Evolutionary conservation across 2,113 vertebrate genomes (phyloP).

Genomic region (Microcebus ravelobensis): DNA sequence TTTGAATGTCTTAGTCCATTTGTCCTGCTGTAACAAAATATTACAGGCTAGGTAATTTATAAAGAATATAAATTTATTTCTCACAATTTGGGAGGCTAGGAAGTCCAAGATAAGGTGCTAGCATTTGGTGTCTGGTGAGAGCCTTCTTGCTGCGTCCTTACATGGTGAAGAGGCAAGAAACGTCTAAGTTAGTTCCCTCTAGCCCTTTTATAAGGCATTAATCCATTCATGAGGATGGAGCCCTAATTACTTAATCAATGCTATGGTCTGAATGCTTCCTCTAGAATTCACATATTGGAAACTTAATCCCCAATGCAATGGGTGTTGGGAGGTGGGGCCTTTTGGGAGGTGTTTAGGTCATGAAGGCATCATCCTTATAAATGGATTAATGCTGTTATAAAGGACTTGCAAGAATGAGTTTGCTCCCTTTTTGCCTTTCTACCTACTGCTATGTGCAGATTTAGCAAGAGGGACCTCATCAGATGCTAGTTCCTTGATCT

Average conservation of each 20-base stretch:
- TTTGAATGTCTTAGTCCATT: not conserved
- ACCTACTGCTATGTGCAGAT: not conserved
- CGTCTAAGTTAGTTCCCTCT: not conserved
- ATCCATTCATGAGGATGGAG: not conserved
- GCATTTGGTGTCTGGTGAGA: not conserved
- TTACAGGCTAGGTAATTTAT: not conserved
- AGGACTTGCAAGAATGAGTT: not conserved
- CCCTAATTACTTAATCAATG: not conserved
- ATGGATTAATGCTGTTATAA: not conserved
- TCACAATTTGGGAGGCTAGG: not conserved
- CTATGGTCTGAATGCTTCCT: not conserved
- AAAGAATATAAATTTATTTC: not conserved
- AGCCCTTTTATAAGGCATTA: not conserved
- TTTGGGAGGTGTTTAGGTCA: not conserved
- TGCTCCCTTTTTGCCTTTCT: not conserved
- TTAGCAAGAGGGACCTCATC: not conserved
- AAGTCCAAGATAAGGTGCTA: not conserved
- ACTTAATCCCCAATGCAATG: not conserved
- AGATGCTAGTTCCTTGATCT: not conserved
- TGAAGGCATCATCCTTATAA: not conserved
- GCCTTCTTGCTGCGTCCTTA: not conserved
- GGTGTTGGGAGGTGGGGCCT: not conserved
- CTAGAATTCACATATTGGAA: not conserved
- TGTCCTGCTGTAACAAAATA: not conserved
- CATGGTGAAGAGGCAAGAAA: not conserved